Percentiles rank a stretch among this genome's conserved stretches.
Conservation (phyloP, 30 jellyfish, hydroid and myxozoan genomes). For the Aurelia aurita complex sp. Pacific region DNA sequence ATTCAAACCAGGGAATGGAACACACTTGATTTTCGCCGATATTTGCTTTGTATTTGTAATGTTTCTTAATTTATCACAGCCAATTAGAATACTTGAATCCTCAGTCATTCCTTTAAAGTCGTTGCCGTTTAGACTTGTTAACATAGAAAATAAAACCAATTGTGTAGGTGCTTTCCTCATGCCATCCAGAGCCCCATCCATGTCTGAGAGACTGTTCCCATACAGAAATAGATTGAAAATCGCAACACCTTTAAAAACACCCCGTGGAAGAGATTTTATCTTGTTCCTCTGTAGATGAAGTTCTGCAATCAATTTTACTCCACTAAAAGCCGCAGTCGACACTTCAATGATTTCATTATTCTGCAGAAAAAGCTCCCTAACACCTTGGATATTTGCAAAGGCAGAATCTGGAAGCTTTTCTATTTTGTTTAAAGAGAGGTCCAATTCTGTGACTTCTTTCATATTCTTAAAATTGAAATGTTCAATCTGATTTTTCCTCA, state of each 20-base stretch:
- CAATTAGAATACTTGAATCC: slow-evolving; percentile 6
- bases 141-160: slow-evolving; percentile 27
- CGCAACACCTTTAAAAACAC: slow-evolving; percentile 16
- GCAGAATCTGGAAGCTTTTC: slow-evolving; percentile 23
- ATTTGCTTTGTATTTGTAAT: not conserved
- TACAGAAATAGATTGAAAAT: slow-evolving; percentile 19
- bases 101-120: slow-evolving; percentile 15
- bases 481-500: slow-evolving; percentile 24
- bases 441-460: not conserved
- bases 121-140: too few species aligned
- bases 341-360: slow-evolving; percentile 23
- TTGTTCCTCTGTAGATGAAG: slow-evolving; percentile 31
- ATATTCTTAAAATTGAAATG: slow-evolving; percentile 1
- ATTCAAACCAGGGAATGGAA: slow-evolving; percentile 24
- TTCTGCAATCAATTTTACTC: slow-evolving; percentile 1
- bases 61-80: slow-evolving; percentile 26
- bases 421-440: slow-evolving; percentile 35
- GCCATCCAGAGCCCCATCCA: slow-evolving; percentile 30
- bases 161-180: slow-evolving; percentile 26
- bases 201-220: slow-evolving; percentile 18
- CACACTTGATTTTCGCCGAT: slow-evolving; percentile 25
- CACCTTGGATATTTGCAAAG: not conserved
- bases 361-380: slow-evolving; percentile 14
- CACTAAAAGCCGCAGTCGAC: slow-evolving; percentile 54
- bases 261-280: slow-evolving; percentile 5